Base-by-base conservation (phyloP, 2,797 vertebrate species). In the Centroberyx gerrardi region DNA sequence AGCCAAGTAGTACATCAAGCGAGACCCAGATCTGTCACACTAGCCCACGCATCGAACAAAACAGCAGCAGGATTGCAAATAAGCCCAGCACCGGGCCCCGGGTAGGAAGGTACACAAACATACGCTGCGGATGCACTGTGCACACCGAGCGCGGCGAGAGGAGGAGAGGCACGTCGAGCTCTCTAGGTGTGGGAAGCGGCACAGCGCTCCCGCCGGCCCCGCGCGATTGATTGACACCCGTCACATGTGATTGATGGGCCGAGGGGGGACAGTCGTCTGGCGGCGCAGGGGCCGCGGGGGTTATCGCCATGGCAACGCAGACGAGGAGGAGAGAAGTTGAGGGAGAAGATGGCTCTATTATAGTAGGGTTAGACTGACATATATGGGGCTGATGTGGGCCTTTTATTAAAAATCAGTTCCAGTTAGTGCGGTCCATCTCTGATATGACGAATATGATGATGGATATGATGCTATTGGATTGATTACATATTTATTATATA, bases 21-120 rank as follows among this genome's bases (percentile, higher is more conserved):
- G 56, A 88, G 87, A 88, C 87, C 90, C 86, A 90, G 87, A 91
- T 92, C 82, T 93, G 85, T 91, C 90, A 90, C n/a, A 17, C 56
- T 22, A 68, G 81, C 89, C 79, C 80, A 89, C 85, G 53, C 78
- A 76, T 73, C 65, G 4, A 0, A 62, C 51, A 72, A 65, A 81
- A 80, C 62, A 62, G 76, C 82, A 80, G 82, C 72, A 75, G 53
- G 27, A 7, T 62, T 31, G 76, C 64, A 77, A 75, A 72, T 36
- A 75, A 66, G 64, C n/a, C 8, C 73, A 53, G 46, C 53, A 62
- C 72, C 17, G 42, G 63, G 51, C 29, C 17, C 60, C 0, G 44
- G 62, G 42, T 13, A 53, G 72, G 48, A 52, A 71, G 40, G 40
- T 9, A 13, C 36, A 46, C 51, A 73, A 36, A 72, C 7, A 62